Conservation (phyloP, 2,797 vertebrate species). For the Hyperoplus lanceolatus region DNA sequence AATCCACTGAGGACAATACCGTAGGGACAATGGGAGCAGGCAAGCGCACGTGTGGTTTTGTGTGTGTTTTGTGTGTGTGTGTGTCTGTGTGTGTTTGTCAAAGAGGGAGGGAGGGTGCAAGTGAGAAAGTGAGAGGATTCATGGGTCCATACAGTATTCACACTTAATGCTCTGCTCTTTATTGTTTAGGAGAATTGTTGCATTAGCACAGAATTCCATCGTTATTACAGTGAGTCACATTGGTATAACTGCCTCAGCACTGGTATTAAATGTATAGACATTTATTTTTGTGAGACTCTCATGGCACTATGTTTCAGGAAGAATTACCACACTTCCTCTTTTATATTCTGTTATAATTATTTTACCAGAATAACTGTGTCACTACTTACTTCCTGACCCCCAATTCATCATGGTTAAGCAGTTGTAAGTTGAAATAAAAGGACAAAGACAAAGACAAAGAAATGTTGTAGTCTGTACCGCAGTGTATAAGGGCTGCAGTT, state of each 20-base stretch:
- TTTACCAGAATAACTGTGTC: not conserved
- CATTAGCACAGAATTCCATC: not conserved
- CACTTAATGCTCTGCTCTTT: not conserved
- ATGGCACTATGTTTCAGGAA: not conserved
- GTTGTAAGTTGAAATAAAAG: not conserved
- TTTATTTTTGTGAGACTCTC: not conserved
- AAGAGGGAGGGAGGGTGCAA: not conserved
- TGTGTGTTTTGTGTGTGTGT: conserved; percentile 11
- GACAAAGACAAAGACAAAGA: not conserved
- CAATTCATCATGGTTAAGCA: conserved; percentile 1
- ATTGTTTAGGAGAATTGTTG: not conserved
- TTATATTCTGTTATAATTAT: not conserved
- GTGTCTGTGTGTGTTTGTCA: conserved; percentile 12
- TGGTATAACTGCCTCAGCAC: not conserved
- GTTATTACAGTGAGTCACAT: not conserved
- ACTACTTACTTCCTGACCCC: not conserved
- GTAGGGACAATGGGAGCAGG: conserved; percentile 63
- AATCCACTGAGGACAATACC: conserved; percentile 73
- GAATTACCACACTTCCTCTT: not conserved
- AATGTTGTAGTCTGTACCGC: not conserved
- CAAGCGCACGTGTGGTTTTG: conserved; percentile 22
- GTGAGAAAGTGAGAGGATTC: conserved; percentile 6
- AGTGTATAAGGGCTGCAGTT: not conserved
- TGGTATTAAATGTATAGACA: not conserved
- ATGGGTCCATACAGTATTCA: conserved; percentile 1